Base-by-base conservation (phyloP, 2,888 invertebrate genomes). In the Tachina grossa region DNA sequence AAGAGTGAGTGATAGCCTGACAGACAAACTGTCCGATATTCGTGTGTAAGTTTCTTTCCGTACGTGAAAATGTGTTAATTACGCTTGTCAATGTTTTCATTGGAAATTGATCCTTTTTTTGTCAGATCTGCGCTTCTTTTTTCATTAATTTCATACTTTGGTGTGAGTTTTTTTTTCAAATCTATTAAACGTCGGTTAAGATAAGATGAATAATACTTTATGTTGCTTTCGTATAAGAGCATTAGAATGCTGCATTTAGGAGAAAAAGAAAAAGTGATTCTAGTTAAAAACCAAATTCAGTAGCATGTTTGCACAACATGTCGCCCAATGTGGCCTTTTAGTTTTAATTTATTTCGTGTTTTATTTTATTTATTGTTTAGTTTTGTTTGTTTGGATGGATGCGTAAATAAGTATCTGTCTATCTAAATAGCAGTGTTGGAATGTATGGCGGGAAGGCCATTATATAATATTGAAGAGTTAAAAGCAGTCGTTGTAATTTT, bases 281-380 rank as follows among this genome's bases (percentile, higher is more conserved):
- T 84, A 80, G 75, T 87, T 86, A 87, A 87, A 87, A 80, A 68
- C 78, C 82, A 86, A 89, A 91, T 91, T 88, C 91, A 88, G 91
- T 91, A 91, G 91, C 91, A 90, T 91, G 91, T 91, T 91, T 91
- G 91, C 90, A 91, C 91, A 91, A 91, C 91, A 91, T 91, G 91
- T 91, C 90, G 91, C 91, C 89, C 88, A 88, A 90, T 90, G 90
- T 90, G 90, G 90, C 89, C 89, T 89, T 90, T 78, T 57, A 68
- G 16, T 71, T 65, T 72, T 47, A 61, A 55, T 68, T 81, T 69
- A 68, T 51, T 53, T 49, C 3, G 4, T 68, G 43, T 57, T 51
- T 22, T 51, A 51, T 31, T 59, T 53, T 41, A 57, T 63, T n/a
- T 53, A 69, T 31, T 55, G 43, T 51, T 61, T 49, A 22, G 57